phyloP scores from a whole-genome alignment of 2,888 invertebrate genomes.

The Laspeyria flexula region DNA sequence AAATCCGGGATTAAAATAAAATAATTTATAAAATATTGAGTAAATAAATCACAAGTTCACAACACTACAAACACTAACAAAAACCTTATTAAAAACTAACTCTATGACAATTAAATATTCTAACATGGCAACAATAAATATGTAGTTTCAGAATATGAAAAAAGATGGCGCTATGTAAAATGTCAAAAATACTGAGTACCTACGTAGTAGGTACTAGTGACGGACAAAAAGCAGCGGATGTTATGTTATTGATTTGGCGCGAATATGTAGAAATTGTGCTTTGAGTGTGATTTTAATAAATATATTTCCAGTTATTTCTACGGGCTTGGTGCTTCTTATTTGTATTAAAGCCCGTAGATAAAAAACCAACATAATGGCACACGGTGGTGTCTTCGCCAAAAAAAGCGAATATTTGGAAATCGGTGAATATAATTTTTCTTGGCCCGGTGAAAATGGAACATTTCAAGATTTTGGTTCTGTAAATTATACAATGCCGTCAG shows the following conservation, averaged over 20 bases:
- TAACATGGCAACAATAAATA: not conserved
- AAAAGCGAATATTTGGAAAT: slow-evolving; percentile 76
- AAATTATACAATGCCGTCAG: slow-evolving; percentile 81
- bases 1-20: too few relatives aligned
- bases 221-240: slow-evolving; percentile 28
- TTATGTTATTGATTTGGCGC: slow-evolving; percentile 48
- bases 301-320: not conserved
- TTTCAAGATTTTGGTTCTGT: slow-evolving; percentile 74
- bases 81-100: too few relatives aligned
- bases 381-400: slow-evolving; percentile 63
- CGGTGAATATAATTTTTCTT: slow-evolving; percentile 78
- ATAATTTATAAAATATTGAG: too few relatives aligned
- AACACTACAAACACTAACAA: too few relatives aligned
- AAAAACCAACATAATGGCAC: slow-evolving; percentile 53
- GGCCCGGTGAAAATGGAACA: slow-evolving; percentile 82
- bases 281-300: not conserved
- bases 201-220: too few relatives aligned
- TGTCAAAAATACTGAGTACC: too few relatives aligned
- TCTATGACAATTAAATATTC: too few relatives aligned
- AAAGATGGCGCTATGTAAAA: slow-evolving; percentile 47
- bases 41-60: too few relatives aligned
- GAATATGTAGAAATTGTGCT: slow-evolving; percentile 10
- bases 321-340: not conserved
- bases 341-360: not conserved
- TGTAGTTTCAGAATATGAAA: not conserved